Evolutionary conservation across 1,140 invertebrate genomes (phyloP).

Genomic region (Heliconius himera): DNA sequence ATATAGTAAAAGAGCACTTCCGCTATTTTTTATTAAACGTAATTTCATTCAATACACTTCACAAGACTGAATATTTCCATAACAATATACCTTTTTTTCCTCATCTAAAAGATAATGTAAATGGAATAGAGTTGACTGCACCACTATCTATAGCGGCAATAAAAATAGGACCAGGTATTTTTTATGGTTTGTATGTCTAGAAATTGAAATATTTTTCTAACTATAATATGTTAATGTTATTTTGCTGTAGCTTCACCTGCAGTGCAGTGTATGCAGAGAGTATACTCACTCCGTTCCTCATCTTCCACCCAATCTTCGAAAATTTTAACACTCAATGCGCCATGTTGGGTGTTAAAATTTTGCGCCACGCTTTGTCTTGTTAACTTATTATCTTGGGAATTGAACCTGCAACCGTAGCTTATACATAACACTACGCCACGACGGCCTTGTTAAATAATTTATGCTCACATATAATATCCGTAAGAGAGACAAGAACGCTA

Average conservation of each 20-base stretch:
- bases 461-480: too few species aligned
- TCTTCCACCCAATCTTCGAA: too few species aligned
- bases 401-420: not conserved
- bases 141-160: not conserved
- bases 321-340: too few species aligned
- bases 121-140: not conserved
- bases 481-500: not conserved
- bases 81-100: not conserved
- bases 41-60: not conserved
- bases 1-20: not conserved
- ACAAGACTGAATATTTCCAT: not conserved
- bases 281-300: too few species aligned
- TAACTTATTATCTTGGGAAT: too few species aligned
- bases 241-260: too few species aligned
- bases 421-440: not conserved
- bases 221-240: too few species aligned
- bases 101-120: not conserved
- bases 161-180: not conserved
- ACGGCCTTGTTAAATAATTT: not conserved
- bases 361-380: too few species aligned
- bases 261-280: too few species aligned
- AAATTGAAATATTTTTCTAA: not conserved
- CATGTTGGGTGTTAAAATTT: too few species aligned
- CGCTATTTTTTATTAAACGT: not conserved
- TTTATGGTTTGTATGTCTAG: not conserved